Evolutionary conservation across 2,113 vertebrate species (phyloP), one percentile per base, ranked within the genome.

Genomic region (Anhinga anhinga): DNA sequence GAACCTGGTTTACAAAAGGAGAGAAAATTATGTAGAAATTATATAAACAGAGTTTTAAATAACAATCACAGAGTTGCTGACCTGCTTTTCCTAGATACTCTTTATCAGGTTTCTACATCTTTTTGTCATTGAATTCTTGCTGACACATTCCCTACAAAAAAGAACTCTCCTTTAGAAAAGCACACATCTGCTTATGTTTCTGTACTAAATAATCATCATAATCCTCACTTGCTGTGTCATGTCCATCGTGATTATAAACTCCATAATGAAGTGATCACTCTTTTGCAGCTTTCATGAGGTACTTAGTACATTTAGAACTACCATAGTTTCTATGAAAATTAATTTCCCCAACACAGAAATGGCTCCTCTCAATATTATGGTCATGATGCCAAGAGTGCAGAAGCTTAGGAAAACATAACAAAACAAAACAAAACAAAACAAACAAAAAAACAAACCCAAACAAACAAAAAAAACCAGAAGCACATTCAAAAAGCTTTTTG

Each of bases 181-280:
- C 15, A 82, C 30, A 32, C 2, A 70, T 3, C 15, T 66, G 7
- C 10, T 52, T 8, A 26, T 74, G 4, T 62, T 76, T 2, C 21
- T 67, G 13, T 62, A 63, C 11, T 71, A 62, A 93, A 81, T 56
- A 66, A 38, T 58, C 29, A 27, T 52, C 10, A 49, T 23, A 74
- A 56, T 13, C 34, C 5, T 86, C 7, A 56, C 10, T 44, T 80
- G 6, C 7, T 74, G 5, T 52, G 15, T 78, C 15, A 30, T 23
- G 42, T 44, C 29, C 3, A 11, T 67, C 0, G 0, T 26, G 13
- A 34, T 61, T 81, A 58, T 61, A 77, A 90, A 7, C 8, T 55
- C 15, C 23, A 19, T 61, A 71, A 77, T 58, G 18, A 72, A 55
- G 53, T 8, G 15, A 55, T 4, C 4, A 63, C 27, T 81, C 36